Percentiles rank a stretch among this genome's conserved stretches.
Evolutionary conservation across 2,888 invertebrate species (phyloP).

Genomic region (Phyto melanocephala): DNA sequence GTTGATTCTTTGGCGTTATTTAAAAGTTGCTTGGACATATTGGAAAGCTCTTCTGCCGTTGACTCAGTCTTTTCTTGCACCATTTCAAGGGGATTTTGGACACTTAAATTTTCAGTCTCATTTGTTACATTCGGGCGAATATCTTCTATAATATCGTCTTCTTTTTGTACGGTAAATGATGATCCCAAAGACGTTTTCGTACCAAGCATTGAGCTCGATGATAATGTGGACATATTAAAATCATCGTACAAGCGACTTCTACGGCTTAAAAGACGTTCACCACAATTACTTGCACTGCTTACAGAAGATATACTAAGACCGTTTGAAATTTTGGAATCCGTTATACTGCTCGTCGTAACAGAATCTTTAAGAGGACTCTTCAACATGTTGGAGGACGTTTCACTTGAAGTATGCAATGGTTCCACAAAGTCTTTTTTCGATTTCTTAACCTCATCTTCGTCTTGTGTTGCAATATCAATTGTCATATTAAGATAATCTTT

Average conservation of each 20-base stretch:
- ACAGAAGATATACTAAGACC: constrained; percentile 51
- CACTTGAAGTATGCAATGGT: constrained; percentile 28
- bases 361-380: constrained; percentile 60
- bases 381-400: constrained; percentile 11
- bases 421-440: constrained; percentile 43
- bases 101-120: constrained; percentile 61
- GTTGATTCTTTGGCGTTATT: constrained; percentile 5
- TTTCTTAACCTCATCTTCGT: constrained; percentile 41
- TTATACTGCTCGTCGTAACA: constrained; percentile 48
- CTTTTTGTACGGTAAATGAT: constrained; percentile 70
- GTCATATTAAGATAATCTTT: constrained; percentile 58
- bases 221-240: constrained; percentile 73
- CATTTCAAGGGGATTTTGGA: constrained; percentile 53
- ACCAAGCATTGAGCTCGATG: constrained; percentile 58
- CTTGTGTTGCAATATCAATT: constrained; percentile 36
- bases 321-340: constrained; percentile 56
- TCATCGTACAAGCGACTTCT: constrained; percentile 78
- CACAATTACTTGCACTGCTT: constrained; percentile 63
- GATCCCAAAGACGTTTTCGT: constrained; percentile 53
- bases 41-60: constrained; percentile 16
- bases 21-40: neutral
- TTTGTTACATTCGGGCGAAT: constrained; percentile 52
- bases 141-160: constrained; percentile 65
- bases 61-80: constrained; percentile 62
- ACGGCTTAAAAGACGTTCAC: constrained; percentile 76